Percentiles rank a stretch among this genome's conserved stretches.
phyloP scores from a whole-genome alignment of 2,797 vertebrate genomes.

The Chaunax sp. region DNA sequence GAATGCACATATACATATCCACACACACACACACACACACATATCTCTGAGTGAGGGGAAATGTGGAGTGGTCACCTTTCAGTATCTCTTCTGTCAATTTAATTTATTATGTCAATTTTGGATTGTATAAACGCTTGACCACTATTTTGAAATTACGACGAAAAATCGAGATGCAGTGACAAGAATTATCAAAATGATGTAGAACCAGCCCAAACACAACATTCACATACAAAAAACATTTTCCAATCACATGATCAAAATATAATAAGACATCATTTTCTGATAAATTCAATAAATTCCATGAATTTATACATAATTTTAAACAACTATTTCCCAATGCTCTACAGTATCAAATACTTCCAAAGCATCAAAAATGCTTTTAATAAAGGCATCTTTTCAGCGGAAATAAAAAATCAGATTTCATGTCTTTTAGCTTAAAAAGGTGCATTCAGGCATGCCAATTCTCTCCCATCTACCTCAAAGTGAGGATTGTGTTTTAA shows the following conservation, averaged over 20 bases:
- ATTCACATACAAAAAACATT: constrained; percentile 58
- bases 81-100: constrained; percentile 45
- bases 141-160: constrained; percentile 49
- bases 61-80: constrained; percentile 36
- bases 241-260: constrained; percentile 63
- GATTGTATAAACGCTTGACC: constrained; percentile 72
- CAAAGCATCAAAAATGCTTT: constrained; percentile 48
- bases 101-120: too few relatives aligned
- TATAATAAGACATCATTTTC: constrained; percentile 59
- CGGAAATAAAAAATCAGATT: constrained; percentile 75
- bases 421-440: constrained; percentile 79
- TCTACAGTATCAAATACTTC: constrained; percentile 77
- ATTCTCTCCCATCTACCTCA: constrained; percentile 67
- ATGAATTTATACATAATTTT: constrained; percentile 60
- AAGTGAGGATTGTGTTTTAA: constrained; percentile 61
- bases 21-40: constrained; percentile 21
- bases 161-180: constrained; percentile 11
- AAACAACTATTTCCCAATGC: constrained; percentile 58
- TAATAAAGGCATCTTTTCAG: constrained; percentile 85
- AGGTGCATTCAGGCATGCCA: constrained; percentile 81
- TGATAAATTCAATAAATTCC: constrained; percentile 68
- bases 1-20: constrained; percentile 45
- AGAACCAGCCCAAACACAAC: constrained; percentile 53
- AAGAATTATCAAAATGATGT: constrained; percentile 46
- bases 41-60: constrained; percentile 35